Conservation (phyloP, 2,113 vertebrate species). For the Plestiodon gilberti region DNA sequence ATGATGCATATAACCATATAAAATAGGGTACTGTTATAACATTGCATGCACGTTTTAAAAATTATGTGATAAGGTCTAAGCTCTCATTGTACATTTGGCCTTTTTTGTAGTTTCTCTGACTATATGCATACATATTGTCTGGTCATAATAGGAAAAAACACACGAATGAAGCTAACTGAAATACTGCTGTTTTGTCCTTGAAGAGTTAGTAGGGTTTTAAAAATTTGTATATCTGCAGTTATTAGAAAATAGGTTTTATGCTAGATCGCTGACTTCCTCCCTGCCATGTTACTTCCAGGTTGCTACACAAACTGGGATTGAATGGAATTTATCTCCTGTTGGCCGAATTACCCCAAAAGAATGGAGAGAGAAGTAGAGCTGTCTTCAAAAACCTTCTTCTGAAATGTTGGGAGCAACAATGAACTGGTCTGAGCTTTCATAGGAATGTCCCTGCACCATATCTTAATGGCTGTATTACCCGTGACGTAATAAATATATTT, state of each 20-base stretch:
- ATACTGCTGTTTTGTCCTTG: neutral
- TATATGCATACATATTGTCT: neutral
- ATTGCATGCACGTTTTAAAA: neutral
- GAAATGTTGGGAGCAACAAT: slow-evolving; percentile 8
- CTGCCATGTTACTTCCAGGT: slow-evolving; percentile 75
- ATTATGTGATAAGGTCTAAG: neutral
- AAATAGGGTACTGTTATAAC: neutral
- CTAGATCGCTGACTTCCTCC: neutral
- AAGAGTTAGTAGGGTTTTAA: neutral
- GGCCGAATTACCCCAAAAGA: slow-evolving; percentile 86
- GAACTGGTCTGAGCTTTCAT: slow-evolving; percentile 51
- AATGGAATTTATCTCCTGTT: slow-evolving; percentile 91
- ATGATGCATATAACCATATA: neutral
- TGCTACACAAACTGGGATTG: slow-evolving; percentile 80
- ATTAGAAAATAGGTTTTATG: neutral
- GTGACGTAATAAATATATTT: slow-evolving; percentile 76
- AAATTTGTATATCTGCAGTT: neutral
- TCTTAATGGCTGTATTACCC: slow-evolving; percentile 52
- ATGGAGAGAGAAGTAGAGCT: slow-evolving; percentile 75
- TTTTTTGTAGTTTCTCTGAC: neutral
- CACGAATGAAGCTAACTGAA: neutral
- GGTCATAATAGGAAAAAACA: no score
- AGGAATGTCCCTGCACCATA: slow-evolving; percentile 7
- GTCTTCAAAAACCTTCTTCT: neutral
- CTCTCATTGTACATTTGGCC: neutral